phyloP scores from a whole-genome alignment of 1,140 invertebrate species.

The Drosophila ercepeae region DNA sequence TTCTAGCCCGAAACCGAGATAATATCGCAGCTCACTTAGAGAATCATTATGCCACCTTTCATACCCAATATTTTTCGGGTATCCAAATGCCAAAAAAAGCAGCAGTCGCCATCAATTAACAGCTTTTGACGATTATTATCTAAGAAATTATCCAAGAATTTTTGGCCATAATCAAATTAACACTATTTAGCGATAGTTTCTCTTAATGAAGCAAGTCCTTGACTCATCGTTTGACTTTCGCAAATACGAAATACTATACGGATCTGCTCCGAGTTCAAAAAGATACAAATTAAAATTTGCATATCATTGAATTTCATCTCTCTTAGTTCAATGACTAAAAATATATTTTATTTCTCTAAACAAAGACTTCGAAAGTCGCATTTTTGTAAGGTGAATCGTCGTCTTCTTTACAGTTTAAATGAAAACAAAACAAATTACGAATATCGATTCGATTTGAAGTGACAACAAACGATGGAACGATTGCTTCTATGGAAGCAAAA shows the following conservation, averaged over 20 bases:
- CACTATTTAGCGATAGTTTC: conserved; percentile 14
- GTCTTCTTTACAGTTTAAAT: conserved; percentile 11
- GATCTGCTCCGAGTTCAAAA: conserved; percentile 6
- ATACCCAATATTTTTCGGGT: conserved; percentile 14
- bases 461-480: conserved; percentile 44
- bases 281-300: conserved; percentile 29
- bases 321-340: conserved; percentile 7
- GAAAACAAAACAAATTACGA: conserved; percentile 42
- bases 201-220: conserved; percentile 42
- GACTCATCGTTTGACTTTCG: conserved; percentile 20
- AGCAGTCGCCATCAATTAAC: conserved; percentile 41
- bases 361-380: conserved; percentile 31
- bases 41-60: conserved; percentile 60
- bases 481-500: conserved; percentile 9
- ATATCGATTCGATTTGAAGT: conserved; percentile 50
- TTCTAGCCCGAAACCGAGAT: conserved; percentile 39
- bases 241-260: conserved; percentile 4
- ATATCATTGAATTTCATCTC: conserved; percentile 11
- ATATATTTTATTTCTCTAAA: conserved; percentile 20
- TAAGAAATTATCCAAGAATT: conserved; percentile 29
- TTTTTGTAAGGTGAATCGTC: conserved; percentile 55
- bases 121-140: conserved; percentile 19
- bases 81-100: not conserved
- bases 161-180: conserved; percentile 31
- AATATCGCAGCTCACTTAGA: conserved; percentile 50